Base-by-base conservation (phyloP, 1,140 invertebrate species). In the Coptotermes formosanus region DNA sequence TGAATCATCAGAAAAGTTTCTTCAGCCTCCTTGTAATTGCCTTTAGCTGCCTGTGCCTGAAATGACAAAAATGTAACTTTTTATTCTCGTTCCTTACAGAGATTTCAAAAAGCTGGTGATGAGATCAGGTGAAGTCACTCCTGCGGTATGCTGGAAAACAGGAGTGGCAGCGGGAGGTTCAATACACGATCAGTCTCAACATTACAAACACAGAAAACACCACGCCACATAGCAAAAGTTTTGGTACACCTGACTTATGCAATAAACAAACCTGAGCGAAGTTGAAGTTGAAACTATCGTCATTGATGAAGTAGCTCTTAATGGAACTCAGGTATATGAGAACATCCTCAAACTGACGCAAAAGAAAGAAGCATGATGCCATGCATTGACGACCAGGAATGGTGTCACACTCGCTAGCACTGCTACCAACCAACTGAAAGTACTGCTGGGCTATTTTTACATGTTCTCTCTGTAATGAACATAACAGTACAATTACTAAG, bases 281-380 rank as follows among this genome's bases (percentile, higher is more conserved):
- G 91, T 99, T 99, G 88, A 98, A 99, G 90, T 99, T 99, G 90
- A 99, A 99, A 0, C 94, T 95, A 89, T 99, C 98, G 91, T 99
- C 98, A 91, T 96, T 97, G 88, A 97, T 96, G 89, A 98, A 99
- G 89, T 97, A 99, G 87, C 97, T 98, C 91, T 99, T 98, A 88
- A 99, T 99, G 6, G 98, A 99, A 90, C 98, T 98, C 86, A 99
- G 93, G 90, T 99, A 99, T 19, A 99, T 94, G 16, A 98, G 93
- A 81, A 99, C 98, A 92, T 99, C 98, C 88, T 99, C 97, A 91
- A 98, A 99, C 91, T 99, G 97, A 85, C 95, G 95, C 52, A 97
- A 94, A 3, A 99, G 92, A 91, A 99, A 99, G 91, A 98, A 98
- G 75, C 96, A 97, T 0, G 98, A 98, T 1, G 98, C 97, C 98